phyloP scores from a whole-genome alignment of 2,888 invertebrate species.

The Clistopyga incitator region DNA sequence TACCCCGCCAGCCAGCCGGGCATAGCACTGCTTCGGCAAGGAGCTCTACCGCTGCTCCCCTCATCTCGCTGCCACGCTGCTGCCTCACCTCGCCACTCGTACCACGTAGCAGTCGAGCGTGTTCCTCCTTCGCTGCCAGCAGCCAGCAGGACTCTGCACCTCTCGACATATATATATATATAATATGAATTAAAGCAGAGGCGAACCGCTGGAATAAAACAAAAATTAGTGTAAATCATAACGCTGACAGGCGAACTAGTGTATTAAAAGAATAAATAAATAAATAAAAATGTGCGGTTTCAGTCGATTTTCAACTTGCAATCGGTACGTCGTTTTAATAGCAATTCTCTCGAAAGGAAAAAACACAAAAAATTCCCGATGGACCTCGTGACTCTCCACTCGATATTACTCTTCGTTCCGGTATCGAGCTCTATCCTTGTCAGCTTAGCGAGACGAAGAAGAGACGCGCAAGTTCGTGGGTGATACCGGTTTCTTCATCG shows the following conservation, averaged over 20 bases:
- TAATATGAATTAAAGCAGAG: not conserved
- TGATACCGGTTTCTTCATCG: conserved; percentile 66
- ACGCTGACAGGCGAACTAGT: not conserved
- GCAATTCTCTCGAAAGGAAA: not conserved
- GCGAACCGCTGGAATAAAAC: conserved; percentile 19
- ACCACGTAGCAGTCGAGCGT: conserved; percentile 70
- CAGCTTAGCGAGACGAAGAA: conserved; percentile 36
- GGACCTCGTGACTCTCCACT: conserved; percentile 28
- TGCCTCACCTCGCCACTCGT: conserved; percentile 69
- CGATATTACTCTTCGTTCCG: conserved; percentile 35
- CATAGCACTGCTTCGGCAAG: conserved; percentile 55
- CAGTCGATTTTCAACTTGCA: not conserved
- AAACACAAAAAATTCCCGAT: not conserved
- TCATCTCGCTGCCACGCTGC: conserved; percentile 58
- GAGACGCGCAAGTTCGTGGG: conserved; percentile 58
- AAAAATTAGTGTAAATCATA: conserved; percentile 6
- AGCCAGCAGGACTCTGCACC: conserved; percentile 52
- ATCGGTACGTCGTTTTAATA: not conserved
- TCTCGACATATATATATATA: not conserved
- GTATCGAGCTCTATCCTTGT: conserved; percentile 25
- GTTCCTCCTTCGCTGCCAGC: conserved; percentile 71
- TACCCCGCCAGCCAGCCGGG: conserved; percentile 50
- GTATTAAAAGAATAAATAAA: no score
- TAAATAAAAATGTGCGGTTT: conserved; percentile 10
- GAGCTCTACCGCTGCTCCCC: conserved; percentile 61